Evolutionary conservation across 2,797 vertebrate species (phyloP), one percentile per base, ranked within the genome.

Genomic region (Parambassis ranga): DNA sequence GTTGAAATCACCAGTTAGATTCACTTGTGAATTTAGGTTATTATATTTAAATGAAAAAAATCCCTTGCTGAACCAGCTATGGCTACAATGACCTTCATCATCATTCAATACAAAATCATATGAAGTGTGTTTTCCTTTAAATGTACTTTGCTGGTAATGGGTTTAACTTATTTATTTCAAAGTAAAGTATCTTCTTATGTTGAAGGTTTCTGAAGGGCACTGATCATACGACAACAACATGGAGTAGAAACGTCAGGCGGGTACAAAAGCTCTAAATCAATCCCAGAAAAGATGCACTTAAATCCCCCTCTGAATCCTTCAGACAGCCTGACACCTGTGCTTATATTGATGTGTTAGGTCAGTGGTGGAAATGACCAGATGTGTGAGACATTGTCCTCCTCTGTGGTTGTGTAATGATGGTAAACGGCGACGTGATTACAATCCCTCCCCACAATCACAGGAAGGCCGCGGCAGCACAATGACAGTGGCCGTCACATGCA

Each of bases 301-400:
- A 85, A 85, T 71, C 77, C 60, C 77, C 60, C 37, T 44, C 24
- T 1, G 7, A 77, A 71, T 75, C 76, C 75, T 69, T 47, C 35
- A 24, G 62, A 75, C 75, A 37, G 62, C 42, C 77, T 52, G 70
- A 81, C 78, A 78, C 79, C 72, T 82, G 83, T 51, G 72, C 60
- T 74, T 15, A 50, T 79, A 79, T 81, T 67, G 75, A 82, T 57
- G 72, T 42, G 53, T 5, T 2, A 58, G 71, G 62, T 81, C 81
- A 67, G 76, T 22, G 49, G 71, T 49, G 73, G 66, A 84, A 79
- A 81, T 72, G 82, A 80, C 79, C 86, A 88, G 83, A 87, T 90
- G 83, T 77, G 82, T 1, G 26, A 56, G 60, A 75, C 83, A 84
- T 82, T 87, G 87, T 85, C 57, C 52, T 69, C 49, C 20, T 71